Base-by-base conservation (phyloP, 2,113 vertebrate genomes). In the Indri indri region DNA sequence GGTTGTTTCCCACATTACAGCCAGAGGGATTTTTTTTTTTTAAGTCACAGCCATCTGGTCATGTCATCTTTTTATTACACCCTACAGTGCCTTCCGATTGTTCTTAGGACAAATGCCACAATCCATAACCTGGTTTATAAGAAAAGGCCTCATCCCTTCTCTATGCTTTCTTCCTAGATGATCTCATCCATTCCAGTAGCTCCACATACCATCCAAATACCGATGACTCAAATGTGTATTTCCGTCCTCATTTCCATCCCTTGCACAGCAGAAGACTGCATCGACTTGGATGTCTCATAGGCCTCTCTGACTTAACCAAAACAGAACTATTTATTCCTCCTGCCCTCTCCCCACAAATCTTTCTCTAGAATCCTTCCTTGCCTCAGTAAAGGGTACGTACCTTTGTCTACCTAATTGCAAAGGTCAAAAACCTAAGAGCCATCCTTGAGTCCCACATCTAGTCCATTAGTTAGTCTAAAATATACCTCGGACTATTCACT, bases 221-320 rank as follows among this genome's bases (percentile, higher is more conserved):
- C 25, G 50, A 70, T 79, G 92, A 83, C 70, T 96, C 83, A 70
- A 74, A 32, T 86, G 88, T 74, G 3, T 77, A 74, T 97, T 97
- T 97, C 77, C 27, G 13, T 83, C 73, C 50, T 88, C 71, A 71
- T 95, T 93, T 85, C 65, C 22, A 47, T 77, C 59, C 80, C 12
- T 93, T 93, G 54, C 32, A 80, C 42, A 82, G 16, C n/a, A 95
- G 82, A 76, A 74, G 16, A 45, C 47, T 27, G 11, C 42, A 93
- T n/a, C 40, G 74, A 47, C 6, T 77, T 61, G n/a, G 50, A 30
- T 88, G 25, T 86, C 22, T 89, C 45, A 57, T 47, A 95, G 86
- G 50, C 54, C 42, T 85, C 45, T 97, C 42, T 92, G 9, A 27
- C 65, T 88, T 95, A 87, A 81, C 47, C 70, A 77, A 57, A 96